Evolutionary conservation across 1,140 invertebrate genomes (phyloP).

Genomic region (Trinorchestia longiramus): DNA sequence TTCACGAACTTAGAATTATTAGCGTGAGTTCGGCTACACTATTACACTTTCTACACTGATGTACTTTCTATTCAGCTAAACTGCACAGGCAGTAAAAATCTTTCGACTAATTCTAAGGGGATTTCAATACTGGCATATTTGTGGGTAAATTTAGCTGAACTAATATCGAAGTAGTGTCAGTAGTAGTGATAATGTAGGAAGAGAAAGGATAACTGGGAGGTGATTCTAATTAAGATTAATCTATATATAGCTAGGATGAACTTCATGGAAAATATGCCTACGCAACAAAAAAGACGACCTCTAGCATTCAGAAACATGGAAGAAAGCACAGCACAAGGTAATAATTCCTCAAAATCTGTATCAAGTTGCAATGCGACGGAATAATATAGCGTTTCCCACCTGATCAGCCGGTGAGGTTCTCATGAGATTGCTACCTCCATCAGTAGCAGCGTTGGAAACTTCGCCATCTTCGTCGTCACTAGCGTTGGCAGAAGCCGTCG

Average conservation of each 20-base stretch:
- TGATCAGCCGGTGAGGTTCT: conserved; percentile 90
- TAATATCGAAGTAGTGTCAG: too few relatives aligned
- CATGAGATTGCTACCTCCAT: conserved; percentile 79
- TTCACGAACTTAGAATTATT: too few relatives aligned
- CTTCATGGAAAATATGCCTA: background rate
- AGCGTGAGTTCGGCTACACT: too few relatives aligned
- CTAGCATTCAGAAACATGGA: background rate
- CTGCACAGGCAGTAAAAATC: too few relatives aligned
- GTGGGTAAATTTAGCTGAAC: too few relatives aligned
- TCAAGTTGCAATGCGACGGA: background rate
- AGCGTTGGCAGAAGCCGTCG: conserved; percentile 84
- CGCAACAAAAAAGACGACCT: background rate
- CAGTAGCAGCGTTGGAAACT: conserved; percentile 91
- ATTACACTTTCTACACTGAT: too few relatives aligned
- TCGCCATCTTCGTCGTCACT: conserved; percentile 97
- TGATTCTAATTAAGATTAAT: background rate
- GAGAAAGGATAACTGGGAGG: background rate
- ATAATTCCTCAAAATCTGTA: background rate
- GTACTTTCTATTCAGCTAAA: too few relatives aligned
- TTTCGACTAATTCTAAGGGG: too few relatives aligned
- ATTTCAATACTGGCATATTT: too few relatives aligned
- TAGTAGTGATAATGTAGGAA: too few relatives aligned
- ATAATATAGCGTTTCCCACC: conserved; percentile 68
- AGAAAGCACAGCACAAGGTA: background rate
- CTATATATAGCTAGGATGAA: background rate